Conservation (phyloP, 2,113 vertebrate genomes). For the Psammodynastes pulverulentus region DNA sequence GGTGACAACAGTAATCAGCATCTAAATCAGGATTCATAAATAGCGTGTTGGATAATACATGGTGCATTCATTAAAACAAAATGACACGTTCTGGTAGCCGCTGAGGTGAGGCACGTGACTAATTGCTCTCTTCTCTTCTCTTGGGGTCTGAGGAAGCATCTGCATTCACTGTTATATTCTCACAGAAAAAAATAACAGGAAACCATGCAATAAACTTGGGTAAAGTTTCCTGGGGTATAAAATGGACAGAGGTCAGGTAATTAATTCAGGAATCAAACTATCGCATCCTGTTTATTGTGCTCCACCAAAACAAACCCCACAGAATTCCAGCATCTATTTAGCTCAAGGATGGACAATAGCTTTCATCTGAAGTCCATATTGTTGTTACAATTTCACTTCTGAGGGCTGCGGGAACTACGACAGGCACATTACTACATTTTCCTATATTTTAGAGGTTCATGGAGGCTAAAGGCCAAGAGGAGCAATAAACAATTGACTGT, state of each 20-base stretch:
- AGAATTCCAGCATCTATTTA: background rate
- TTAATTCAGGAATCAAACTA: background rate
- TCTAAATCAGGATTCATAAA: slow-evolving; percentile 57
- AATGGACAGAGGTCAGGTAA: background rate
- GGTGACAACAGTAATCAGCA: slow-evolving; percentile 40
- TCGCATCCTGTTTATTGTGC: background rate
- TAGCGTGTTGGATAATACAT: slow-evolving; percentile 13
- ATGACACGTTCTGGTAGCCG: slow-evolving; percentile 29
- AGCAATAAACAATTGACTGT: background rate
- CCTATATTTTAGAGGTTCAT: background rate
- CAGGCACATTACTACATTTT: background rate
- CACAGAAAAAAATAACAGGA: background rate
- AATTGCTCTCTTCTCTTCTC: slow-evolving; percentile 24
- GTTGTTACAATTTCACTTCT: background rate
- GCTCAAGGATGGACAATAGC: background rate
- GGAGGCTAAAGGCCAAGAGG: background rate
- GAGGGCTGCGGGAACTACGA: background rate
- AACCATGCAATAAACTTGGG: background rate
- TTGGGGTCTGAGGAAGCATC: background rate
- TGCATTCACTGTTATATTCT: background rate
- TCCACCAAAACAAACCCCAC: background rate
- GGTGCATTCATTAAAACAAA: slow-evolving; percentile 52
- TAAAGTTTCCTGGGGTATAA: background rate
- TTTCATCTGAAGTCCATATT: background rate
- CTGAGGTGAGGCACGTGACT: slow-evolving; percentile 28